Conservation (phyloP, 2,797 vertebrate species). For the Paguma larvata region DNA sequence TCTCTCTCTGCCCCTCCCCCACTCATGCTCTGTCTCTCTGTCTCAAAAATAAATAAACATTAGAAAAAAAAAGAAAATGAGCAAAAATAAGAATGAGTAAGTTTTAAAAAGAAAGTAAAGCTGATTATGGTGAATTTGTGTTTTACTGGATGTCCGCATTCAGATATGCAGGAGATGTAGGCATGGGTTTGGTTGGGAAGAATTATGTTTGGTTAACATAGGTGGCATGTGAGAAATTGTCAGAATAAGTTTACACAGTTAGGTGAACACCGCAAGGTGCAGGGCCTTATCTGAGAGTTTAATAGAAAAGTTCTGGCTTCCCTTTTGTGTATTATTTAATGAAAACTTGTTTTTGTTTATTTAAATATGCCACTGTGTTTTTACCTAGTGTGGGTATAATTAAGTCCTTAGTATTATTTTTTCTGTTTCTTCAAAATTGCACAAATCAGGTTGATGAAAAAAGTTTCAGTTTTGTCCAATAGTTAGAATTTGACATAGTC, state of each 20-base stretch:
- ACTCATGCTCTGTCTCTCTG: no score
- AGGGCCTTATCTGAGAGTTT: slow-evolving; percentile 14
- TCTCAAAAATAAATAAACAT: no score
- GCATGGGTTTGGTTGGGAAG: neutral
- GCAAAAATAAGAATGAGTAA: neutral
- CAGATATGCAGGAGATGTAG: neutral
- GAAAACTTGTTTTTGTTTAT: neutral
- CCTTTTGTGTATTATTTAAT: slow-evolving; percentile 25
- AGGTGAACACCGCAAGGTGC: neutral
- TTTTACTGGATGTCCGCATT: neutral
- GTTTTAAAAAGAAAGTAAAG: neutral
- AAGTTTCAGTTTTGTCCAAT: slow-evolving; percentile 2
- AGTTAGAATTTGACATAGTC: slow-evolving; percentile 30
- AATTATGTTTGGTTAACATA: neutral
- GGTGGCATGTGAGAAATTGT: neutral
- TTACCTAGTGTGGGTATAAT: slow-evolving; percentile 4
- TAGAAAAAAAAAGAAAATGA: no score
- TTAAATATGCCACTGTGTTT: neutral
- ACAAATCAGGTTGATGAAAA: slow-evolving; percentile 13
- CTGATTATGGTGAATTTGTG: neutral
- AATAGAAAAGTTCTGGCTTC: slow-evolving; percentile 6
- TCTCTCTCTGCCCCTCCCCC: no score
- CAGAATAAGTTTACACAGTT: neutral
- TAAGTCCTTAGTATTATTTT: neutral
- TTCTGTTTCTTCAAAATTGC: neutral